Base-by-base conservation (phyloP, 2,888 invertebrate genomes). In the Torymus texanus region DNA sequence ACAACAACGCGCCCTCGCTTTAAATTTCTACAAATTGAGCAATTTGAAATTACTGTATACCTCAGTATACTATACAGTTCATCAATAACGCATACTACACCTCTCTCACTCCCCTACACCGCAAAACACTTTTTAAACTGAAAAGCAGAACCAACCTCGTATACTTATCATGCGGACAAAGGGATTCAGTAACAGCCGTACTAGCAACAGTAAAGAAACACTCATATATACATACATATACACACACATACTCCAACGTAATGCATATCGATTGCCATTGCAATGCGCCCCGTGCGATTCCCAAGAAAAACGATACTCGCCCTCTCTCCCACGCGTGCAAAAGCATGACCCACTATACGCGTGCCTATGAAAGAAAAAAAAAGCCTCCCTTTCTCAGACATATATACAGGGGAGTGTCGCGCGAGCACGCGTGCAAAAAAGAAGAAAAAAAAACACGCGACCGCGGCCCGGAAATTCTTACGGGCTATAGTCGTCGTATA, bases 301-400 rank as follows among this genome's bases (percentile, higher is more conserved):
- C 68, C 13, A 41, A 50, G 62, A 72, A 74, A 58, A 56, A 53
- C 65, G 18, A 51, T 2, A 53, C 29, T n/a, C 63, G 63, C 41
- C 41, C 41, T 41, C 41, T 41, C 41, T 8, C 8, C 41, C 41
- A 41, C 41, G 21, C 18, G 16, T 18, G 18, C 41, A 72, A 72
- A 21, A n/a, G 41, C 41, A 41, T 72, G 71, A 72, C 71, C 71
- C 61, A 72, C 51, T 59, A 70, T 70, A 56, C 55, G 8, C 68
- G 21, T 5, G 21, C 16, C 51, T 56, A 56, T 55, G 5, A 56
- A 12, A 58, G 10, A 50, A 14, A 10, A 21, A 13, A 72, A 72
- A 53, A 72, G 62, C n/a, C 18, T 18, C 3, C 10, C 53, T 21
- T 14, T 61, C 29, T 29, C 29, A 5, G 29, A 29, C 4, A 8